Conservation (phyloP, 2,888 invertebrate genomes). For the Trissoscelio sp. region DNA sequence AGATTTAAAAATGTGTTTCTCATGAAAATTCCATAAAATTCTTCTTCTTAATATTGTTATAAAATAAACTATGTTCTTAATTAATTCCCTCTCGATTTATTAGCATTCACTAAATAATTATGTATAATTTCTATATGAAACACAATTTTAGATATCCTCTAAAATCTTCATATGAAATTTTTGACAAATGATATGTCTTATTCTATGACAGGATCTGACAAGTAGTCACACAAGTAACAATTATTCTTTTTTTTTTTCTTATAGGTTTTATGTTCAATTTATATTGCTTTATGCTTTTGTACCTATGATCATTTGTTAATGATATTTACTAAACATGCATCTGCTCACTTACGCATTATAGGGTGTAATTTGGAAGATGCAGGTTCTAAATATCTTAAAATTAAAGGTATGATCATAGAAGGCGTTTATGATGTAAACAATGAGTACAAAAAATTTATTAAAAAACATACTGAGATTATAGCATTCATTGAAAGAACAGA, state of each 20-base stretch:
- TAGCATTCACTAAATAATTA: too few species aligned
- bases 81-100: too few species aligned
- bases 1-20: too few species aligned
- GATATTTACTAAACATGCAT: slow-evolving; percentile 31
- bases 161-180: too few species aligned
- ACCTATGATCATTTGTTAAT: slow-evolving; percentile 22
- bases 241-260: slow-evolving; percentile 2
- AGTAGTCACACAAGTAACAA: too few species aligned
- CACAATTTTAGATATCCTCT: too few species aligned
- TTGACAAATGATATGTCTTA: too few species aligned
- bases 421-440: neutral
- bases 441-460: slow-evolving; percentile 8
- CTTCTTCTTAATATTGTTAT: too few species aligned
- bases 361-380: neutral
- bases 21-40: too few species aligned
- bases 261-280: slow-evolving; percentile 13
- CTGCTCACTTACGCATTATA: slow-evolving; percentile 26
- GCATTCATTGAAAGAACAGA: slow-evolving; percentile 1
- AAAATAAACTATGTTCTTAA: too few species aligned
- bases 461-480: slow-evolving; percentile 37
- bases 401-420: neutral
- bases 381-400: neutral
- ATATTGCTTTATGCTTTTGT: slow-evolving; percentile 24
- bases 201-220: too few species aligned
- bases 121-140: too few species aligned